Evolutionary conservation across 2,888 invertebrate genomes (phyloP).

Genomic region (Diarsia mendica): DNA sequence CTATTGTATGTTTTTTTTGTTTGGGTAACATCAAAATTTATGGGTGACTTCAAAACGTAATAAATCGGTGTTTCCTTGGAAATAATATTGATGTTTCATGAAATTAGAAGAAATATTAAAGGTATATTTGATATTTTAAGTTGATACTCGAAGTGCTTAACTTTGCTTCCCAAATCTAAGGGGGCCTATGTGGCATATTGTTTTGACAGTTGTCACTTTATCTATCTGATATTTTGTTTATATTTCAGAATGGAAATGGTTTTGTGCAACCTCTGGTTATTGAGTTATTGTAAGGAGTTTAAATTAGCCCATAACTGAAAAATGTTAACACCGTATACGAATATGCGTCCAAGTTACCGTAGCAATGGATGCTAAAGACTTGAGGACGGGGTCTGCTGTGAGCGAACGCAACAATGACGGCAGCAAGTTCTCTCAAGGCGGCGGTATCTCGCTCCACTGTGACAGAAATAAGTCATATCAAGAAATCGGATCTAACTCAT

Average conservation of each 20-base stretch:
- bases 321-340: constrained; percentile 78
- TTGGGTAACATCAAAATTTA: constrained; percentile 75
- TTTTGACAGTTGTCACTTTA: constrained; percentile 89
- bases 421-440: constrained; percentile 82
- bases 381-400: constrained; percentile 80
- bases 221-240: constrained; percentile 86
- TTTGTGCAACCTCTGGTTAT: constrained; percentile 67
- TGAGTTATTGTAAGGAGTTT: constrained; percentile 62
- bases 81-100: constrained; percentile 87
- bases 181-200: constrained; percentile 86
- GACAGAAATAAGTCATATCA: constrained; percentile 83
- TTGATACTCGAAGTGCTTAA: constrained; percentile 39
- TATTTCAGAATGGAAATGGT: constrained; percentile 85
- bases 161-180: constrained; percentile 45
- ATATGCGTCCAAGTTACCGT: constrained; percentile 74
- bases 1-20: constrained; percentile 40
- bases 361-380: constrained; percentile 88
- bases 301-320: constrained; percentile 69
- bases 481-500: constrained; percentile 81
- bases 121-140: constrained; percentile 69
- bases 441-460: constrained; percentile 75
- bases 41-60: constrained; percentile 83
- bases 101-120: constrained; percentile 71
- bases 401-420: constrained; percentile 84
- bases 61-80: constrained; percentile 90